phyloP scores from a whole-genome alignment of 92 coral and sea anemone species.

The Epizoanthus rinbou region DNA sequence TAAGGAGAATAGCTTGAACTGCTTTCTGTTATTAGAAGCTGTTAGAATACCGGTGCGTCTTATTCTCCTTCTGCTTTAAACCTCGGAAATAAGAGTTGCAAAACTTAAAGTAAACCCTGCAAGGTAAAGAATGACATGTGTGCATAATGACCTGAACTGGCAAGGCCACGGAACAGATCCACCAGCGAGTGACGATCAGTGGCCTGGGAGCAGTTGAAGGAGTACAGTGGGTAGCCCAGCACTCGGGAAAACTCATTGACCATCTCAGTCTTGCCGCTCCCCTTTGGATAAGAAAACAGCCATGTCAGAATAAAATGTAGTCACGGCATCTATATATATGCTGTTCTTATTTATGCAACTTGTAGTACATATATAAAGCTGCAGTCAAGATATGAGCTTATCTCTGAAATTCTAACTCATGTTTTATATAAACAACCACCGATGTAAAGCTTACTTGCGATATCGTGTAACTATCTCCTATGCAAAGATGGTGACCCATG shows the following conservation, averaged over 20 bases:
- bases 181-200: slow-evolving; percentile 71
- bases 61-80: too few relatives aligned
- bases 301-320: not conserved
- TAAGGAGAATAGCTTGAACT: too few relatives aligned
- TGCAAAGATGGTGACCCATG: not conserved
- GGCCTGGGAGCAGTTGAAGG: slow-evolving; percentile 74
- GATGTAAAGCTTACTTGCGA: not conserved
- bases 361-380: too few relatives aligned
- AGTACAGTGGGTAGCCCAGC: slow-evolving; percentile 82
- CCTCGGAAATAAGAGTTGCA: too few relatives aligned
- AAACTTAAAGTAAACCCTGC: too few relatives aligned
- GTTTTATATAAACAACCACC: not conserved
- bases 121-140: not conserved
- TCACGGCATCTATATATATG: not conserved
- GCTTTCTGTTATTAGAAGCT: too few relatives aligned
- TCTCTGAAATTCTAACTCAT: not conserved
- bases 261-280: slow-evolving; percentile 84
- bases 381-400: not conserved
- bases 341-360: not conserved
- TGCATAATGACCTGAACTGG: slow-evolving; percentile 78
- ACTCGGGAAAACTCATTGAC: slow-evolving; percentile 79
- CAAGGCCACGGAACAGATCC: slow-evolving; percentile 91
- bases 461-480: not conserved
- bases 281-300: slow-evolving; percentile 50
- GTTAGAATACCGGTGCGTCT: too few relatives aligned